Conservation (phyloP, 2,888 invertebrate genomes). For the Andrena flavipes region DNA sequence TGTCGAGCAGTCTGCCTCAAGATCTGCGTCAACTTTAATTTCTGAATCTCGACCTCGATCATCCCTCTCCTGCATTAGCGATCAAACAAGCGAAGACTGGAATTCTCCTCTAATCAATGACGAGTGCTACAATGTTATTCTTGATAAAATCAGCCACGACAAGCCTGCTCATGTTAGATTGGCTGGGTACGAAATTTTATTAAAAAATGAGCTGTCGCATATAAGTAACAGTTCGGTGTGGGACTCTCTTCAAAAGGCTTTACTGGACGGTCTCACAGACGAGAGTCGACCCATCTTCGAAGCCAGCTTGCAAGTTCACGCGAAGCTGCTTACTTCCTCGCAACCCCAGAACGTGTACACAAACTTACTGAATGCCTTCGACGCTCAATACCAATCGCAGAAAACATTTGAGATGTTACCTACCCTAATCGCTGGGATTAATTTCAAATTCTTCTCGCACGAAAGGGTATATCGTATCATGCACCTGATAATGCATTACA, state of each 20-base stretch:
- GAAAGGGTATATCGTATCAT: conserved; percentile 80
- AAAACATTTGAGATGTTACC: conserved; percentile 77
- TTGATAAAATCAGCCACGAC: conserved; percentile 77
- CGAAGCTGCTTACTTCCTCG: conserved; percentile 69
- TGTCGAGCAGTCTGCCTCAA: conserved; percentile 61
- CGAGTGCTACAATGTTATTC: conserved; percentile 72
- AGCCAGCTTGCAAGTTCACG: conserved; percentile 79
- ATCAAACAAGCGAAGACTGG: conserved; percentile 81
- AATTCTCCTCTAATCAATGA: conserved; percentile 66
- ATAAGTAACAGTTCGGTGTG: conserved; percentile 71
- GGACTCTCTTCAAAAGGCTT: conserved; percentile 74
- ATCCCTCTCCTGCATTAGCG: conserved; percentile 76
- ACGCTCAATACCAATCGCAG: conserved; percentile 75
- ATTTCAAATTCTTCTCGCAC: conserved; percentile 81
- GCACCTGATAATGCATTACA: conserved; percentile 77
- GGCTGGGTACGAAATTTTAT: conserved; percentile 80
- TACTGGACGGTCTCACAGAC: conserved; percentile 79
- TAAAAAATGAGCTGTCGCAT: conserved; percentile 77
- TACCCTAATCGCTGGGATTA: conserved; percentile 78
- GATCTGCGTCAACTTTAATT: conserved; percentile 46
- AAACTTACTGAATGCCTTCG: conserved; percentile 78
- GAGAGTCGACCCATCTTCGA: conserved; percentile 81
- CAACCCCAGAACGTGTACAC: conserved; percentile 73
- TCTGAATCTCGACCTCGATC: conserved; percentile 72
- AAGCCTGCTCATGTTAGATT: conserved; percentile 82